These are phyloP conservation scores for Polyommatus iphigenia DNA, from an alignment of 2,888 invertebrate species.

Conservation along the genomic window DNA sequence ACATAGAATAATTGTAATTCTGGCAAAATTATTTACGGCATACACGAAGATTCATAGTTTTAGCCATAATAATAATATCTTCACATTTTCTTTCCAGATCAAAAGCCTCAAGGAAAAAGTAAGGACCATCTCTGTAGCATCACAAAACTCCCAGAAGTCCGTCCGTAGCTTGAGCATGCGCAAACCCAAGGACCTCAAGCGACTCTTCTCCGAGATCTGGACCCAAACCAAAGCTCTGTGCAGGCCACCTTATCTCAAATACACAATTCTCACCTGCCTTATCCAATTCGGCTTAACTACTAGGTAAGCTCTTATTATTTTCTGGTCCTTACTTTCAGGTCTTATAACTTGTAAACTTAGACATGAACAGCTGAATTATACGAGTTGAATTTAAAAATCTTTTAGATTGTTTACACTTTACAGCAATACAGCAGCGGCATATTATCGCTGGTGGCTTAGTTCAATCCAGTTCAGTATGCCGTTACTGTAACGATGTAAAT, in stretches of 20 bases:
- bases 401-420: too few relatives aligned
- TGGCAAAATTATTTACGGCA: not conserved
- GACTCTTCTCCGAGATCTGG: constrained; percentile 86
- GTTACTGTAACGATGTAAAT: too few relatives aligned
- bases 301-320: constrained; percentile 66
- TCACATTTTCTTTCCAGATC: constrained; percentile 70
- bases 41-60: not conserved
- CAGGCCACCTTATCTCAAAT: constrained; percentile 86
- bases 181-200: constrained; percentile 86
- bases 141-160: constrained; percentile 83
- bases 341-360: not conserved
- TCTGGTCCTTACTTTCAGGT: not conserved
- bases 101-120: constrained; percentile 85
- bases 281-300: constrained; percentile 92
- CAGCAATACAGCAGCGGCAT: too few relatives aligned
- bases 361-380: too few relatives aligned
- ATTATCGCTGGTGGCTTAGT: too few relatives aligned
- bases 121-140: constrained; percentile 82
- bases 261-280: constrained; percentile 87
- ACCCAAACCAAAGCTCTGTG: constrained; percentile 87
- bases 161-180: constrained; percentile 85
- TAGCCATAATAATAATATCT: not conserved
- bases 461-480: too few relatives aligned
- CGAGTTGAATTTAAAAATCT: too few relatives aligned
- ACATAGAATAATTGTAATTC: not conserved